Evolutionary conservation across 2,797 vertebrate genomes (phyloP), one percentile per base, ranked within the genome.

Genomic region (Syngnathus acus): DNA sequence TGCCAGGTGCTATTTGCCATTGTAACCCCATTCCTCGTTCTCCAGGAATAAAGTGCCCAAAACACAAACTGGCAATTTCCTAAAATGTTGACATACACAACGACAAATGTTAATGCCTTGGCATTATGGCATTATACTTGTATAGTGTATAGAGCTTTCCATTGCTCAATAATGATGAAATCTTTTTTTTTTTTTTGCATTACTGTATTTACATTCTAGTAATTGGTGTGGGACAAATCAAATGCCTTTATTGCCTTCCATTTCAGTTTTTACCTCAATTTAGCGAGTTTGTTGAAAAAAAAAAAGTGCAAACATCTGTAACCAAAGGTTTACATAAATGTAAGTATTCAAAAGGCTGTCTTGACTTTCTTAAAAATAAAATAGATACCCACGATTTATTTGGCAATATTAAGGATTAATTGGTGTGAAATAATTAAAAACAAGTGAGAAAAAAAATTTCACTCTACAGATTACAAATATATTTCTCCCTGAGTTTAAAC

Each of bases 401-500:
- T 51, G 50, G 50, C 13, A 13, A 51, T 51, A 51, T 21, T 51
- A n/a, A 9, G 21, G 19, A 51, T 51, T 51, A n/a, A 21, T 51
- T 47, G 16, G 5, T 47, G 40, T 10, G 14, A 16, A 16, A 5
- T 11, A 14, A 45, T 45, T 45, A 5, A 5, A 45, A 45, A 45
- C 4, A 4, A 45, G 14, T 16, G 16, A 16, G 13, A 17, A 47
- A 14, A 5, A 47, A 17, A 47, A 16, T 7, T 42, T 9, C 39
- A 21, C 19, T 51, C 19, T 21, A n/a, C 6, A 6, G 17, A 59
- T 40, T 17, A 38, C 58, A 60, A 60, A 40, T 4, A n/a, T 38
- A 39, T 59, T 14, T 6, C 40, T 64, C 45, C 67, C 64, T 43
- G 17, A 66, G 66, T 77, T 53, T 71, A 68, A 72, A 72, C 70